Evolutionary conservation across 2,113 vertebrate genomes (phyloP).

Genomic region (Rhynchomys soricoides): DNA sequence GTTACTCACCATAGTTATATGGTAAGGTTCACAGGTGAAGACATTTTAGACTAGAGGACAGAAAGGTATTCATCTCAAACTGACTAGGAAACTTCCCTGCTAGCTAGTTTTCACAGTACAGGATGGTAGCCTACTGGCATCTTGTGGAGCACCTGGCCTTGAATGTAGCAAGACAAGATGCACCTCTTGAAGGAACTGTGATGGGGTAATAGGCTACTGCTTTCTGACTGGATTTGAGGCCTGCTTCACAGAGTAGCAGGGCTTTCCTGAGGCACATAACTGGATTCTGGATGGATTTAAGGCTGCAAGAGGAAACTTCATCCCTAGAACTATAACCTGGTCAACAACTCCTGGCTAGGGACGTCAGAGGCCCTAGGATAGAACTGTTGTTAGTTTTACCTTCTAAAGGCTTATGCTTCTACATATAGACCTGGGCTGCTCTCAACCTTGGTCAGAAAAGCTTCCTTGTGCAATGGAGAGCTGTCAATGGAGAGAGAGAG

Average conservation of each 20-base stretch:
- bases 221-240: neutral
- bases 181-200: neutral
- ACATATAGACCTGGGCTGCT: neutral
- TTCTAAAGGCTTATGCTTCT: neutral
- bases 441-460: neutral
- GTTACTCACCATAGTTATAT: neutral
- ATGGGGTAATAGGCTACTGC: neutral
- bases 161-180: neutral
- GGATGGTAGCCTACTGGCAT: neutral
- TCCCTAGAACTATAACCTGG: neutral
- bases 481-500: neutral
- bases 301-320: neutral
- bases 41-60: neutral
- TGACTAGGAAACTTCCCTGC: neutral
- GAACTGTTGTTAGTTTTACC: neutral
- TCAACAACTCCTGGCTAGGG: neutral
- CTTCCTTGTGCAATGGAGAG: neutral
- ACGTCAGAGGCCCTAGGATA: neutral
- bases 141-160: neutral
- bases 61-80: neutral
- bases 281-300: neutral
- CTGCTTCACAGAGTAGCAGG: neutral
- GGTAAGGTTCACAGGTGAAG: neutral
- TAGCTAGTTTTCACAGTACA: neutral
- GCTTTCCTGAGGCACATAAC: neutral